Evolutionary conservation across 2,113 vertebrate genomes (phyloP), one percentile per base, ranked within the genome.

Genomic region (Mormyrus lacerda): DNA sequence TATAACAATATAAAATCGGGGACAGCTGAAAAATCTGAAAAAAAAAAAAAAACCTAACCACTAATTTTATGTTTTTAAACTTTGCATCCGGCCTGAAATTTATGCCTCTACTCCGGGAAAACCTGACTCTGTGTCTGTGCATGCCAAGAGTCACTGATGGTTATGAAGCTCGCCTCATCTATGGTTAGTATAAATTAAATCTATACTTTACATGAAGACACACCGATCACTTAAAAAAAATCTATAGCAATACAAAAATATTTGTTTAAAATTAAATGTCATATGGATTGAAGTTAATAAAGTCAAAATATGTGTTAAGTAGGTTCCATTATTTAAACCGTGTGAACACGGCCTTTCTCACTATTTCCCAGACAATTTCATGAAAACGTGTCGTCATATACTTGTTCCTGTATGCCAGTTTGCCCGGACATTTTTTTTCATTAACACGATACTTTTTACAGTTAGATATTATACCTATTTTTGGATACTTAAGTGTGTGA

Each of bases 401-500:
- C 50, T 17, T 39, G 27, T 31, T 51, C 21, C 45, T 86, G 24
- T 85, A 85, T 45, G 44, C n/a, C 82, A 50, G 13, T 53, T n/a
- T 87, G 50, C 27, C 85, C 13, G 55, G 85, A 55, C 31, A 55
- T 2, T n/a, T 84, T 44, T 84, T 84, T 44, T 47, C 21, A 84
- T 44, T 44, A 24, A 84, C 39, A 47, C 39, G 35, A 45, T 42
- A 44, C 8, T 47, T 53, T 87, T 87, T 53, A 87, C 48, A 87
- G 27, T 87, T 87, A 85, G 9, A 35, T 53, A 39, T 55, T 48
- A 50, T 51, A 19, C 50, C 48, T 53, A 79, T 85, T 85, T 50
- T 50, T 85, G 83, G 83, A 85, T 85, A 85, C 24, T 85, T 45
- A 48, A 79, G 44, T 48, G 83, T 85, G 83, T 85, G 83, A 85